phyloP scores from a whole-genome alignment of 1,140 invertebrate genomes.

The Ostrea edulis region DNA sequence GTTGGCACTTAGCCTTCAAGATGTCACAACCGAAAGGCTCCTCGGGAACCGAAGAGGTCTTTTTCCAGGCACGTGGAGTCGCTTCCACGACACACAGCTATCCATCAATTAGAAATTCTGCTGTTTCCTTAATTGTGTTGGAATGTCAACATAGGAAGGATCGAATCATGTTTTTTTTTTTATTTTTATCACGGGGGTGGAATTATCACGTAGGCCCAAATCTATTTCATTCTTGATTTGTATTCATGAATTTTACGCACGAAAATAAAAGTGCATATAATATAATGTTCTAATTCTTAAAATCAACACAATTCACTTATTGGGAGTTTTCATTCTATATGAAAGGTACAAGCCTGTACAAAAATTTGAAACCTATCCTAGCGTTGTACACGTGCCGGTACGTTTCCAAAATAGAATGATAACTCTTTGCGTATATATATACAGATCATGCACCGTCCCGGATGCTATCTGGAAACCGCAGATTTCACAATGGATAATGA shows the following conservation, averaged over 20 bases:
- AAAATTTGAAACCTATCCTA: neutral
- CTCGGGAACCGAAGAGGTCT: neutral
- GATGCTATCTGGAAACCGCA: too few relatives aligned
- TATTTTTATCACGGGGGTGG: neutral
- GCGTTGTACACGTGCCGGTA: too few relatives aligned
- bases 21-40: neutral
- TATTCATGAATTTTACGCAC: neutral
- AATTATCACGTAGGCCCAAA: neutral
- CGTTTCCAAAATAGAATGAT: too few relatives aligned
- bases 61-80: neutral
- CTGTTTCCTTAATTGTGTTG: neutral
- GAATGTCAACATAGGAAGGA: neutral
- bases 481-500: too few relatives aligned
- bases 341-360: neutral
- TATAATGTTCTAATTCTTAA: too few relatives aligned
- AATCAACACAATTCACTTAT: too few relatives aligned
- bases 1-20: constrained; percentile 33
- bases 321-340: neutral
- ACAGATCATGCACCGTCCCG: too few relatives aligned
- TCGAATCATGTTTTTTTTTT: neutral
- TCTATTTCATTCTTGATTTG: neutral
- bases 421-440: too few relatives aligned
- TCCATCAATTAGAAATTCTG: neutral
- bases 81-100: neutral
- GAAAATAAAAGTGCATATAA: neutral